These are phyloP conservation scores for Polymixis lichenea DNA, from an alignment of 2,888 invertebrate genomes.

Conservation along the genomic window DNA sequence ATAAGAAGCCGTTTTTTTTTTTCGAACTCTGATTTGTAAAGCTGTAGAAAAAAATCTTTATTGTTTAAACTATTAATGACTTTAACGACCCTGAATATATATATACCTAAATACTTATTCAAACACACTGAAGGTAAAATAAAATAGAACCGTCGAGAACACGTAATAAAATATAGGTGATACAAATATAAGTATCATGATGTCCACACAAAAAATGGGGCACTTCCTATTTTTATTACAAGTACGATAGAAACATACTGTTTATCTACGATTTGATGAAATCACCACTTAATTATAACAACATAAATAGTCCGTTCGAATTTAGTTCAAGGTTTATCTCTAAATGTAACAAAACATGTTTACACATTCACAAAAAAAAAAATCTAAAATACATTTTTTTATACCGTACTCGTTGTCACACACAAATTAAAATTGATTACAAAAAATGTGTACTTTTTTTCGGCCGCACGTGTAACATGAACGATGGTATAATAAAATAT, in stretches of 20 bases:
- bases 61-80: neutral
- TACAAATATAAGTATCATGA: neutral
- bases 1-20: neutral
- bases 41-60: too few relatives aligned
- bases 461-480: conserved; percentile 73
- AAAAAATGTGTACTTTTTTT: conserved; percentile 61
- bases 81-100: conserved; percentile 18
- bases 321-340: conserved; percentile 40
- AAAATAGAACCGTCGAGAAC: neutral
- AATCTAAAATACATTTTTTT: conserved; percentile 16
- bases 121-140: neutral
- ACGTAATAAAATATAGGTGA: conserved; percentile 5
- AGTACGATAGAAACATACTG: neutral
- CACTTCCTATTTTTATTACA: conserved; percentile 28
- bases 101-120: neutral
- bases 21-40: neutral
- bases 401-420: conserved; percentile 45
- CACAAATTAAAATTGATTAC: conserved; percentile 67
- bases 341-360: conserved; percentile 18
- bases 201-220: neutral
- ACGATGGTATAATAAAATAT: conserved; percentile 77
- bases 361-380: conserved; percentile 3
- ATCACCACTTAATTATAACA: conserved; percentile 20
- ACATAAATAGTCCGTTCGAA: conserved; percentile 28
- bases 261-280: conserved; percentile 18